phyloP scores from a whole-genome alignment of 1,140 invertebrate genomes.

The Lordiphosa clarofinis region DNA sequence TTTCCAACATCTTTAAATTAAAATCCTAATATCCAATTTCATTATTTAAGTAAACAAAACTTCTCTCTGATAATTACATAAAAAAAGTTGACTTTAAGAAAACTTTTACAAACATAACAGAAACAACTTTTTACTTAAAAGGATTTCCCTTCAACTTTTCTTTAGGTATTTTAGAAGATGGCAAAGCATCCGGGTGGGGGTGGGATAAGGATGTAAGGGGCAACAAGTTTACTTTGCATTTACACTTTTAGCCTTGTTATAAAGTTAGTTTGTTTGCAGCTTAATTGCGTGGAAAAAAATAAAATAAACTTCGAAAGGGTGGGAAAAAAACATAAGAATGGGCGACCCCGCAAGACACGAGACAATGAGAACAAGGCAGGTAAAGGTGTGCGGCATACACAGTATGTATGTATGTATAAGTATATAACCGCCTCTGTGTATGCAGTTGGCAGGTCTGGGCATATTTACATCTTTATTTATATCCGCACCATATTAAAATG shows the following conservation, averaged over 20 bases:
- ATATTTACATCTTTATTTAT: background rate
- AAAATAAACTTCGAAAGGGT: slow-evolving; percentile 2
- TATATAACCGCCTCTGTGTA: slow-evolving; percentile 42
- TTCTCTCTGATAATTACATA: background rate
- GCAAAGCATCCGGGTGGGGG: background rate
- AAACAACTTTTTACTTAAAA: slow-evolving; percentile 43
- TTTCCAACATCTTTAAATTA: too few relatives aligned
- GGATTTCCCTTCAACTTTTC: slow-evolving; percentile 35
- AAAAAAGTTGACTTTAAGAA: slow-evolving; percentile 35
- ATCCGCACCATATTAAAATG: background rate
- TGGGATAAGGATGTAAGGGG: slow-evolving; percentile 7
- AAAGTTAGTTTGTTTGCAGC: slow-evolving; percentile 63
- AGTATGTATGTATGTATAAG: slow-evolving; percentile 2
- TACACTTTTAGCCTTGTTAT: slow-evolving; percentile 43
- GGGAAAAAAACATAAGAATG: background rate
- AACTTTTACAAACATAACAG: slow-evolving; percentile 6
- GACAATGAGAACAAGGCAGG: slow-evolving; percentile 26
- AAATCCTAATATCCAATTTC: too few relatives aligned
- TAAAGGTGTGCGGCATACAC: slow-evolving; percentile 1
- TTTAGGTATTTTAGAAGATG: slow-evolving; percentile 1
- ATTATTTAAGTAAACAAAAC: slow-evolving; percentile 1
- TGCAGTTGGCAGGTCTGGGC: slow-evolving; percentile 30
- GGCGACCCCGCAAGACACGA: slow-evolving; percentile 15
- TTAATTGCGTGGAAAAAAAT: slow-evolving; percentile 56
- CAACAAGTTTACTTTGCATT: slow-evolving; percentile 69